Conservation (phyloP, 2,888 invertebrate species). For the Melinaea menophilus region DNA sequence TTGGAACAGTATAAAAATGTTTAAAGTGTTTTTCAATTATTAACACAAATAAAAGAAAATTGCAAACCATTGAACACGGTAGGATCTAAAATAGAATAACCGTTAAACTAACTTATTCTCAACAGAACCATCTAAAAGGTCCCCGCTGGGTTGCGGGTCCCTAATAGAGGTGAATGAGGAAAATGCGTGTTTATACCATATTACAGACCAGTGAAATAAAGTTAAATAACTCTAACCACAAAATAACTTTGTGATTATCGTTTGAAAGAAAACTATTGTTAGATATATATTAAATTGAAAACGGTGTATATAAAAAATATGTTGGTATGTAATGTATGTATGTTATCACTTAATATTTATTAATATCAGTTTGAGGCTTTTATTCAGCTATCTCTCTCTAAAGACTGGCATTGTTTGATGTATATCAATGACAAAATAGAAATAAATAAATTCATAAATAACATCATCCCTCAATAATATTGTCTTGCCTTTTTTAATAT, state of each 20-base stretch:
- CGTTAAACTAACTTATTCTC: slow-evolving; percentile 13
- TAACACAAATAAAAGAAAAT: slow-evolving; percentile 6
- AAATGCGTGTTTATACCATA: slow-evolving; percentile 47
- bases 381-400: too few relatives aligned
- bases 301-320: slow-evolving; percentile 1
- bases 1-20: too few relatives aligned
- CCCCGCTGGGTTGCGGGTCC: slow-evolving; percentile 41
- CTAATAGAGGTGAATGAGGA: slow-evolving; percentile 32
- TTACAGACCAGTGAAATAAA: slow-evolving; percentile 37
- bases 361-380: too few relatives aligned
- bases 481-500: neutral
- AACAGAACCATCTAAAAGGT: slow-evolving; percentile 31
- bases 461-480: too few relatives aligned
- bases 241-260: neutral
- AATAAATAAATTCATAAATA: neutral
- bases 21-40: neutral
- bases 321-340: neutral
- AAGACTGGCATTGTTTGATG: too few relatives aligned
- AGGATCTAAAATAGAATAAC: slow-evolving; percentile 9
- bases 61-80: slow-evolving; percentile 12
- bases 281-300: neutral
- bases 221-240: slow-evolving; percentile 23
- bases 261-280: slow-evolving; percentile 13
- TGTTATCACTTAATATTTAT: too few relatives aligned
- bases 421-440: too few relatives aligned